phyloP scores from a whole-genome alignment of 1,140 invertebrate species.

The Zaprionus vittiger region DNA sequence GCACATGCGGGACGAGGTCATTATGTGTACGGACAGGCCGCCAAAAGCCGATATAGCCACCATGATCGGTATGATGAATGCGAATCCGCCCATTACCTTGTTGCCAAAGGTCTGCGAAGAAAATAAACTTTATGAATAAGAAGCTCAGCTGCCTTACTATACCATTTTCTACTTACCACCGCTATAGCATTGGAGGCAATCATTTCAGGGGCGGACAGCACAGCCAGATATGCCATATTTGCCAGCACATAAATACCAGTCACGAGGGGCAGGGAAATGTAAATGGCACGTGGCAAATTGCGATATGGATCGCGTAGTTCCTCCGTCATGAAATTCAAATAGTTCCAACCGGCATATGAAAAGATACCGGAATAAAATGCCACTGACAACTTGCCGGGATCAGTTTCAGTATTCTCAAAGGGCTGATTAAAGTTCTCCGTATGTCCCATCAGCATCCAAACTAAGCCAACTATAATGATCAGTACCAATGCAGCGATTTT shows the following conservation, averaged over 20 bases:
- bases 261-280: constrained; percentile 95
- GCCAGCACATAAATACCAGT: constrained; percentile 96
- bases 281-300: constrained; percentile 97
- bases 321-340: constrained; percentile 98
- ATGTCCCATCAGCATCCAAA: constrained; percentile 90
- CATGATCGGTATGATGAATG: constrained; percentile 93
- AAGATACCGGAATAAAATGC: constrained; percentile 98
- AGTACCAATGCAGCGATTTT: constrained; percentile 93
- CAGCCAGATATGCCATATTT: constrained; percentile 97
- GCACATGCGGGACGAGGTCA: constrained; percentile 95
- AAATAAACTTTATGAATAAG: constrained; percentile 15
- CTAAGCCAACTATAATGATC: constrained; percentile 92
- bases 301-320: constrained; percentile 96
- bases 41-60: constrained; percentile 94
- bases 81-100: constrained; percentile 88
- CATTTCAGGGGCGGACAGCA: constrained; percentile 93
- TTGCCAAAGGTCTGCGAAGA: constrained; percentile 91
- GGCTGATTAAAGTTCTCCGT: constrained; percentile 91
- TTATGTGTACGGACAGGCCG: constrained; percentile 94
- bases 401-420: constrained; percentile 91
- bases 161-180: constrained; percentile 89
- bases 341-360: constrained; percentile 98
- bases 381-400: constrained; percentile 93
- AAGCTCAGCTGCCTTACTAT: background rate
- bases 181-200: constrained; percentile 95